Evolutionary conservation across 2,113 vertebrate species (phyloP).

Genomic region (Cnemophilus loriae): DNA sequence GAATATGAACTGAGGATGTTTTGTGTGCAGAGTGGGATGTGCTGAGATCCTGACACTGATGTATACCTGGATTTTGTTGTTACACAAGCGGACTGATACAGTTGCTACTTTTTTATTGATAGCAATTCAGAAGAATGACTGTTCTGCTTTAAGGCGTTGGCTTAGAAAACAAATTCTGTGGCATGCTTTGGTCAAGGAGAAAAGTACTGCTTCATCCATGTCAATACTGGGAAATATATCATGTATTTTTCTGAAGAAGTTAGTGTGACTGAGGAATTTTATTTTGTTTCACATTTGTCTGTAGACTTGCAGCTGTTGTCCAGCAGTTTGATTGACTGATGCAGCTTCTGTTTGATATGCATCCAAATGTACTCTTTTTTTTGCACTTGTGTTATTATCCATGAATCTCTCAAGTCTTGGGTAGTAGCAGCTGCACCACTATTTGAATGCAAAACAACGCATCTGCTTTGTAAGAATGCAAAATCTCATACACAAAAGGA

Average conservation of each 20-base stretch:
- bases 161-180: background rate
- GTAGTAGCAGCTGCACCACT: background rate
- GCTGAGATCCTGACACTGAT: background rate
- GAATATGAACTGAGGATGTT: background rate
- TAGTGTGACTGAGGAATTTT: background rate
- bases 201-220: background rate
- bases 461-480: background rate
- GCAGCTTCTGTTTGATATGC: background rate
- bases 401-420: constrained; percentile 19
- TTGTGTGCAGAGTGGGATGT: background rate
- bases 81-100: background rate
- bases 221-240: background rate
- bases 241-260: background rate
- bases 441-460: background rate
- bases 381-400: background rate
- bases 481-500: background rate
- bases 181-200: background rate
- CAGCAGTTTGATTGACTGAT: background rate
- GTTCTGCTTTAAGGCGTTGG: background rate
- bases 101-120: background rate
- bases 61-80: background rate
- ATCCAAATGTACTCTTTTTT: constrained; percentile 2
- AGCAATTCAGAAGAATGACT: background rate
- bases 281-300: constrained; percentile 7
- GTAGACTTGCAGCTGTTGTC: background rate